phyloP scores from a whole-genome alignment of 2,113 vertebrate species.

The Odocoileus virginianus region DNA sequence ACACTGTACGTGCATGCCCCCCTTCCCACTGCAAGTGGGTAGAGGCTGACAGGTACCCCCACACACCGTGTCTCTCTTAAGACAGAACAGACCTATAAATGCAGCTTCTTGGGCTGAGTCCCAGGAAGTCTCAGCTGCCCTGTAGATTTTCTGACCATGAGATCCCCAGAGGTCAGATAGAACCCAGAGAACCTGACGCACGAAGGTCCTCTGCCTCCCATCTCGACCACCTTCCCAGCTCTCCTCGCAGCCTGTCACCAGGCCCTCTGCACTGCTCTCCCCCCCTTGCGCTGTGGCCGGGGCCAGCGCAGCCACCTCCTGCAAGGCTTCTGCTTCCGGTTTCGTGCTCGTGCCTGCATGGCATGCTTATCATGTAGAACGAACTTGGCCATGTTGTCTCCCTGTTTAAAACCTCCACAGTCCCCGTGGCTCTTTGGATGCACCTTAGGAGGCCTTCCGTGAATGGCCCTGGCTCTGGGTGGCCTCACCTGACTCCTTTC shows the following conservation, averaged over 20 bases:
- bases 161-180: not conserved
- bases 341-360: not conserved
- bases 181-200: not conserved
- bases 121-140: not conserved
- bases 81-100: not conserved
- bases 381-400: too few relatives aligned
- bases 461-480: not conserved
- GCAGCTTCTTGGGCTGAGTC: not conserved
- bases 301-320: not conserved
- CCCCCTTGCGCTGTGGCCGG: too few relatives aligned
- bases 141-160: not conserved
- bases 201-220: not conserved
- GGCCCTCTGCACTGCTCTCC: not conserved
- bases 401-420: not conserved
- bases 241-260: not conserved
- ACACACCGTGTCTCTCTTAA: not conserved
- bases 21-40: not conserved
- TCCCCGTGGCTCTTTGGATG: not conserved
- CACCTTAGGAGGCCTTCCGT: not conserved
- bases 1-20: accelerated
- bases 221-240: not conserved
- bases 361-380: not conserved
- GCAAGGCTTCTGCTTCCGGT: not conserved
- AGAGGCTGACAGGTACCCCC: not conserved
- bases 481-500: not conserved